Evolutionary conservation across 2,113 vertebrate species (phyloP).

Genomic region (Monopterus albus): DNA sequence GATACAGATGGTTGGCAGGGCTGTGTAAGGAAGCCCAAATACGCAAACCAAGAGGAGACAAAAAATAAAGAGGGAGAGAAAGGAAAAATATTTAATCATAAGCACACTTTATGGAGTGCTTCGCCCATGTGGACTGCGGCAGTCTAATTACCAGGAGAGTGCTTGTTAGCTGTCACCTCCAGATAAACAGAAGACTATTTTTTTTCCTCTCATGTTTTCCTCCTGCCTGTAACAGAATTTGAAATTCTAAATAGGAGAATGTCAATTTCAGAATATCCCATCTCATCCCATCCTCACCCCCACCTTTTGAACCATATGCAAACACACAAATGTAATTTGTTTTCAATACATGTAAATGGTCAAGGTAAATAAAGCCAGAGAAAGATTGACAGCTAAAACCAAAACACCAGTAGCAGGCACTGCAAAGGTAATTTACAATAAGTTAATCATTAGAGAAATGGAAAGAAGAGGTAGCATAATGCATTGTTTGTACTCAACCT

Average conservation of each 20-base stretch:
- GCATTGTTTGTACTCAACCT: conserved; percentile 26
- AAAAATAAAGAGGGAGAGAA: conserved; percentile 16
- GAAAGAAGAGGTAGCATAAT: conserved; percentile 1
- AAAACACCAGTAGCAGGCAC: neutral
- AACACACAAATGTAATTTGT: conserved; percentile 22
- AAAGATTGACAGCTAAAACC: conserved; percentile 15
- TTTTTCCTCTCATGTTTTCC: conserved; percentile 10
- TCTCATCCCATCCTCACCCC: conserved; percentile 5
- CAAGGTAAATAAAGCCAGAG: conserved; percentile 1
- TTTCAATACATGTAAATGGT: conserved; percentile 28
- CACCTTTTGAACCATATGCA: conserved; percentile 8
- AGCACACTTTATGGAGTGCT: conserved; percentile 59
- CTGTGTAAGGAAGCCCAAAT: conserved; percentile 37
- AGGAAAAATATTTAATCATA: conserved; percentile 66
- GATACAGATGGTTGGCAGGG: conserved; percentile 34
- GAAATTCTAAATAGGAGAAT: conserved; percentile 70
- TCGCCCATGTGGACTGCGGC: conserved; percentile 44
- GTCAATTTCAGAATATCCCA: conserved; percentile 49
- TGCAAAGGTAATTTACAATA: conserved; percentile 7
- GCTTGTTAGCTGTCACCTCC: conserved; percentile 78
- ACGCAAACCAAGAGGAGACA: conserved; percentile 11
- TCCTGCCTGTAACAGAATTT: conserved; percentile 49
- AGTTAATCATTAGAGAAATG: conserved; percentile 33
- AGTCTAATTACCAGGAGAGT: conserved; percentile 76
- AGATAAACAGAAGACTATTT: conserved; percentile 69